phyloP scores from a whole-genome alignment of 2,888 invertebrate genomes.

The Nemoura dubitans region DNA sequence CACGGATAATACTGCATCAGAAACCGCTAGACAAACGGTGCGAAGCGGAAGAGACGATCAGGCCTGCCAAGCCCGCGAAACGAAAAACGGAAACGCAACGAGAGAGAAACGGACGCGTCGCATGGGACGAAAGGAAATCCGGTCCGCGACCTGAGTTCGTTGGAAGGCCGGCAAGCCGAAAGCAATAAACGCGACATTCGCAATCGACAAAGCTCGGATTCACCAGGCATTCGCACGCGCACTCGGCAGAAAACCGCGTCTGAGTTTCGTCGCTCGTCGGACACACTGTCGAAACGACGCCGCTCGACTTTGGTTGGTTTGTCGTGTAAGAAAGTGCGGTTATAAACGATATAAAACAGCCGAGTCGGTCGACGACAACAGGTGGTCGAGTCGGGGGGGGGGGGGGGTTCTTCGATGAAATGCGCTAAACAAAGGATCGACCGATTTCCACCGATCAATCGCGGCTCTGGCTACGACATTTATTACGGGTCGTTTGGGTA shows the following conservation, averaged over 20 bases:
- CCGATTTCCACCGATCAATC: neutral
- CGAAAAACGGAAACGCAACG: neutral
- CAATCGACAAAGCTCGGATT: neutral
- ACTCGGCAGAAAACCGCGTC: neutral
- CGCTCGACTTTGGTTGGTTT: neutral
- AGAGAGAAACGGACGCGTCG: no score
- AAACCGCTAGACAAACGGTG: neutral
- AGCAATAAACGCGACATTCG: neutral
- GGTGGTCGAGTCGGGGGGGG: neutral
- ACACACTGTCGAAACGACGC: neutral
- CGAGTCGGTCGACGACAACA: neutral
- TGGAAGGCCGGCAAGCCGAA: neutral
- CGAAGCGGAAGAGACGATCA: no score
- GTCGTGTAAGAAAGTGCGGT: neutral
- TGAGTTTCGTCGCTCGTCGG: neutral
- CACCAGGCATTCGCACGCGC: neutral
- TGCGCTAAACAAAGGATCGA: neutral
- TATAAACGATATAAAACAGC: neutral
- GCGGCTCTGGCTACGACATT: neutral
- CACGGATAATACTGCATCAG: slow-evolving; percentile 8
- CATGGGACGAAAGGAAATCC: neutral
- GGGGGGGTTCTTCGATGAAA: neutral
- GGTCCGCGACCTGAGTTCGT: neutral
- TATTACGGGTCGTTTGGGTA: neutral
- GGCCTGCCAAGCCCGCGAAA: neutral